Evolutionary conservation across 2,888 invertebrate genomes (phyloP).

Genomic region (Stenodera caucasica): DNA sequence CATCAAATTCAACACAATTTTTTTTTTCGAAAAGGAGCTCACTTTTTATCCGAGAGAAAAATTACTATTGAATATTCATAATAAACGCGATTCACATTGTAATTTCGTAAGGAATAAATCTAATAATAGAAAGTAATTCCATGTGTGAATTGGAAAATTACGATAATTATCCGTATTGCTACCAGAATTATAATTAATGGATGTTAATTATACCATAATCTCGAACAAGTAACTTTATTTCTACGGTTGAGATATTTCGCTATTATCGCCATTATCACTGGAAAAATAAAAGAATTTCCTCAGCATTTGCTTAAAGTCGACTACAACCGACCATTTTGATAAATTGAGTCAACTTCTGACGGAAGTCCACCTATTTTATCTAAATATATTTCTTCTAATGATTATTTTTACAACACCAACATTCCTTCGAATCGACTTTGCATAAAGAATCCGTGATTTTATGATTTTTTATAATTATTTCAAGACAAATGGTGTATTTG

Average conservation of each 20-base stretch:
- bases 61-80: too few relatives aligned
- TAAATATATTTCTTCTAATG: not conserved
- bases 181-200: not conserved
- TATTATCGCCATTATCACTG: not conserved
- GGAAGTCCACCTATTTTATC: slow-evolving; percentile 2
- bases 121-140: not conserved
- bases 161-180: not conserved
- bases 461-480: too few relatives aligned
- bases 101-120: not conserved
- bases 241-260: not conserved
- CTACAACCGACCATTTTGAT: not conserved
- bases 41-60: too few relatives aligned
- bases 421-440: not conserved
- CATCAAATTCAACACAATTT: not conserved
- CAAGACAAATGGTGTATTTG: not conserved
- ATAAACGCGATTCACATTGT: too few relatives aligned
- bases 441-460: not conserved
- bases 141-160: not conserved
- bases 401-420: not conserved
- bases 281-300: not conserved
- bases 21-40: not conserved
- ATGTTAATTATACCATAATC: not conserved
- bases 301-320: not conserved
- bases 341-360: not conserved
- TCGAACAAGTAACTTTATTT: not conserved